Evolutionary conservation across 2,888 invertebrate genomes (phyloP), one percentile per base, ranked within the genome.

Genomic region (Dorcus hopei): DNA sequence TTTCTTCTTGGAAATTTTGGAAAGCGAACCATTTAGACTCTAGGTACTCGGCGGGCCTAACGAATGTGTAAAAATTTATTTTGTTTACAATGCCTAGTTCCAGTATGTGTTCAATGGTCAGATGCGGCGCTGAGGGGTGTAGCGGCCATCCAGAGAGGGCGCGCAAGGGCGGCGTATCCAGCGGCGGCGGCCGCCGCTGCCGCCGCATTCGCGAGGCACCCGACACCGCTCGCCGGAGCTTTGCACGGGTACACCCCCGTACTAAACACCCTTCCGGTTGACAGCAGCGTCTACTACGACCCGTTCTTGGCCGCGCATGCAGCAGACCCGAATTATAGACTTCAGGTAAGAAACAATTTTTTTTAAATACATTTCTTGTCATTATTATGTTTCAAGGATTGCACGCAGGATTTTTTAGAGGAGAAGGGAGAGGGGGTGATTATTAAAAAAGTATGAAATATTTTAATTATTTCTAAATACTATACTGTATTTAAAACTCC

Each of bases 101-200:
- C 90, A 88, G 92, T 93, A 80, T 91, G 91, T 83, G 91, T 93
- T 79, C 93, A 92, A 81, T 93, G 93, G 93, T 91, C 92, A 71
- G 91, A 92, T 85, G 90, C 91, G 75, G 89, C 90, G 70, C 81
- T 93, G 74, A 84, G 92, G 77, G 93, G 92, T 71, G 91, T 91
- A 70, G 90, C 92, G 69, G 90, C 92, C 66, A 89, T 93, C 72
- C 91, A 92, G 75, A 84, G 91, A 72, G 90, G 90, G 72, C 83
- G 90, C 72, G 85, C 88, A 72, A 73, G 82, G 67, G 82, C 84
- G 68, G 83, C 86, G 65, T 82, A 85, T 79, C 83, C 87, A 72
- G 87, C 88, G 67, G 88, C 88, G 75, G 90, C 91, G 69, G 90
- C 88, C 66, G 87, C 89, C 67, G 86, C 87, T 57, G 86, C 89